phyloP scores from a whole-genome alignment of 2,888 invertebrate genomes.

The Andrena bicolor region DNA sequence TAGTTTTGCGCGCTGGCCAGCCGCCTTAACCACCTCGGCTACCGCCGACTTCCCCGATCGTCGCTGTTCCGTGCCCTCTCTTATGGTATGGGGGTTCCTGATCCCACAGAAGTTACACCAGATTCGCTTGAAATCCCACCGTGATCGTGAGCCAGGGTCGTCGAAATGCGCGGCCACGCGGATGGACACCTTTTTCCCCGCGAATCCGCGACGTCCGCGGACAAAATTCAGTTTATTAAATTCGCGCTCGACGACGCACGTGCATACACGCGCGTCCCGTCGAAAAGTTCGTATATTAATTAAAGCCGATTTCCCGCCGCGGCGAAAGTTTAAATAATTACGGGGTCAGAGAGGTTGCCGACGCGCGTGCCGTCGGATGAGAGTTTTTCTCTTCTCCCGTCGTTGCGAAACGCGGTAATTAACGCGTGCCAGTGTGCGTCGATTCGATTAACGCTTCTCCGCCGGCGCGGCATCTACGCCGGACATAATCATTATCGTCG shows the following conservation, averaged over 20 bases:
- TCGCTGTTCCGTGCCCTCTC: too few relatives aligned
- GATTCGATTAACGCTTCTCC: slow-evolving; percentile 12
- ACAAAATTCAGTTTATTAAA: slow-evolving; percentile 59
- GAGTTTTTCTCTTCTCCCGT: slow-evolving; percentile 1
- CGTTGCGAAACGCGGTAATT: slow-evolving; percentile 15
- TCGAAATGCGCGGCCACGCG: slow-evolving; percentile 36
- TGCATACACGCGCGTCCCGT: background rate
- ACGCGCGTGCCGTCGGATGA: background rate
- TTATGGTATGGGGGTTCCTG: too few relatives aligned
- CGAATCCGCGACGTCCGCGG: slow-evolving; percentile 26
- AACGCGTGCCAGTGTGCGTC: background rate
- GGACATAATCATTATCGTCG: background rate
- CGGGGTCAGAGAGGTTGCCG: background rate
- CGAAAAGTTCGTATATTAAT: slow-evolving; percentile 61
- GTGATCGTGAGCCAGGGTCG: background rate
- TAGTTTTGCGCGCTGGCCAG: too few relatives aligned
- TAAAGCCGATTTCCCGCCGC: slow-evolving; percentile 54
- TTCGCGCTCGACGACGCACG: slow-evolving; percentile 48
- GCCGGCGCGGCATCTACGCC: background rate
- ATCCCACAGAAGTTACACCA: slow-evolving; percentile 13
- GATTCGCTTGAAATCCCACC: slow-evolving; percentile 19
- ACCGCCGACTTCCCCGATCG: too few relatives aligned
- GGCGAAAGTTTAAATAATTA: slow-evolving; percentile 64
- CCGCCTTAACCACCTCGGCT: too few relatives aligned
- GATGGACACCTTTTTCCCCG: background rate